Evolutionary conservation across 2,113 vertebrate species (phyloP), one percentile per base, ranked within the genome.

Genomic region (Channa argus): DNA sequence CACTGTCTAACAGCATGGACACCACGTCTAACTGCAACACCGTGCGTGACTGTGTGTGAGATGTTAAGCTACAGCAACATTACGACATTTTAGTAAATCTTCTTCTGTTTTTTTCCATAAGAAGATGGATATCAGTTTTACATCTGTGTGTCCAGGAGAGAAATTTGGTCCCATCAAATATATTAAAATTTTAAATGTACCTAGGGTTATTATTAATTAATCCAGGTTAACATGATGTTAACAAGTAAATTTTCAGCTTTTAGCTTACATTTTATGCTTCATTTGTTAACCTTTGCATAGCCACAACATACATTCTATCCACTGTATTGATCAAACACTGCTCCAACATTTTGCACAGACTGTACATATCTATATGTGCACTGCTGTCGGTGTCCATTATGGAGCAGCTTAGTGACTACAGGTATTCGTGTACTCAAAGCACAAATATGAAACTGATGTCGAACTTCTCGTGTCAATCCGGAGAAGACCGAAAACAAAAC

Each of bases 1-100:
- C 76, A 93, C 95, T 1, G 93, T 92, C 73, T 93, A 86, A 83
- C 51, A 77, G 63, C 64, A 72, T 75, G 56, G 72, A 63, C 80
- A 75, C 70, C 54, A 39, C 58, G 8, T 81, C 46, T 67, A 67
- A 66, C 63, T 84, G 61, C 46, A 71, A 58, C 53, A 71, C 36
- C 74, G 65, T 69, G 69, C 41, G 63, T n/a, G 74, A 56, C 24
- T 24, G 74, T 62, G 70, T 64, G 67, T 54, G 62, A 74, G 76
- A 63, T 51, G 24, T 71, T 45, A 39, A 46, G 38, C 45, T 46
- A 24, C 24, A 24, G 24, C 24, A 63, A 72, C 43, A 68, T 41
- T 60, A 14, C 49, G 34, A 70, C 43, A 71, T 66, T 74, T 58
- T 14, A 15, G 14, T 14, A 41, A 3, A 56, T 55, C 55, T 36